phyloP scores from a whole-genome alignment of 1,140 invertebrate genomes.

The Zaprionus africanus region DNA sequence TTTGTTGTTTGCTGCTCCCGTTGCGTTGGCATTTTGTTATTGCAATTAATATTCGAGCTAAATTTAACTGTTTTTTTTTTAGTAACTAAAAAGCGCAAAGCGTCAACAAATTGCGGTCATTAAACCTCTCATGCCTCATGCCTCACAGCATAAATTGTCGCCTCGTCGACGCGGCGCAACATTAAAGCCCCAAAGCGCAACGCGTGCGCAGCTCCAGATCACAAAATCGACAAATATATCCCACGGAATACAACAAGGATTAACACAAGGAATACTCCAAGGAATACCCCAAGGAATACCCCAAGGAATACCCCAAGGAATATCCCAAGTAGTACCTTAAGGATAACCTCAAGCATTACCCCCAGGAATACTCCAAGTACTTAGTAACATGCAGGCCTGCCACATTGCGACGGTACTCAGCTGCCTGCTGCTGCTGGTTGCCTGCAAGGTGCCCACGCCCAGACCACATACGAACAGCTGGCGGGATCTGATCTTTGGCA shows the following conservation, averaged over 20 bases:
- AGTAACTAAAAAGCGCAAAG: slow-evolving; percentile 70
- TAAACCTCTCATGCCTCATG: slow-evolving; percentile 68
- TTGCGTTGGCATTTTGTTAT: slow-evolving; percentile 67
- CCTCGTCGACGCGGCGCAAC: slow-evolving; percentile 41
- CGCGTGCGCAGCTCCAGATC: slow-evolving; percentile 48
- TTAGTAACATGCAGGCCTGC: background rate
- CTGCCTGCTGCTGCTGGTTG: slow-evolving; percentile 38
- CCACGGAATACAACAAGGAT: background rate
- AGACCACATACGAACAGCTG: slow-evolving; percentile 57
- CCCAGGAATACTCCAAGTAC: background rate
- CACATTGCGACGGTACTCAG: slow-evolving; percentile 8
- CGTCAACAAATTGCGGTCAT: slow-evolving; percentile 80
- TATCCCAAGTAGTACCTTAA: background rate
- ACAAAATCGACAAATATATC: background rate
- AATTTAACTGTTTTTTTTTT: slow-evolving; percentile 41
- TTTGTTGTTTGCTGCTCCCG: slow-evolving; percentile 20
- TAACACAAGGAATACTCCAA: background rate
- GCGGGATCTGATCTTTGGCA: slow-evolving; percentile 74
- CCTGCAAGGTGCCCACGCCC: slow-evolving; percentile 49
- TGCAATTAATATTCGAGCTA: slow-evolving; percentile 76
- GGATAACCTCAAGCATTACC: background rate
- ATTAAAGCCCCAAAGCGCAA: slow-evolving; percentile 46
- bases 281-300: too few relatives aligned
- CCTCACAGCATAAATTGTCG: slow-evolving; percentile 69
- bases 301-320: background rate